Base-by-base conservation (phyloP, 2,113 vertebrate genomes). In the Indicator maculatus region DNA sequence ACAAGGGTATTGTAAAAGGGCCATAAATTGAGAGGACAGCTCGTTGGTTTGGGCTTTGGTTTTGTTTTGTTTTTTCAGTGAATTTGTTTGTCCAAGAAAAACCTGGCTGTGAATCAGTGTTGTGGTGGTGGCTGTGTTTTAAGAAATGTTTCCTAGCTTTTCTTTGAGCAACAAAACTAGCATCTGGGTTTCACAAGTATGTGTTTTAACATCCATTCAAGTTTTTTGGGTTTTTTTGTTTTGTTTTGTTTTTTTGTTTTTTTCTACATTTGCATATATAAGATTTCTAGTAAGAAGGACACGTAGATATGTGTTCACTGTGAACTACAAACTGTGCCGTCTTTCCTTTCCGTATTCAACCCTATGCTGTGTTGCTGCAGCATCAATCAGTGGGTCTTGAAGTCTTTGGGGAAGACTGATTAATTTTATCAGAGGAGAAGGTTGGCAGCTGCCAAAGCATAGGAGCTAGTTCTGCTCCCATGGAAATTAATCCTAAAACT, bases 21-120 rank as follows among this genome's bases (percentile, higher is more conserved):
- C 59, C 59, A 70, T 96, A 95, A 97, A 97, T 86, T 83, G 90
- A 93, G 63, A 92, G 73, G 87, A 76, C 88, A 88, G 83, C 86
- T 71, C 83, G 92, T 94, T 96, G 96, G 70, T 93, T 95, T 93
- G 93, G 86, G 96, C 95, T 94, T 96, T 86, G 70, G 70, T 50
- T 94, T 95, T 82, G 82, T 90, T 95, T 93, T 88, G 61, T 75
- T 96, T 93, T 79, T 95, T 91, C 39, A 0, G 45, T 86, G 86
- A 92, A 80, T 16, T 12, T 84, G 61, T 95, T 95, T 97, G 88
- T 94, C 88, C 88, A 94, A 94, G 86, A 92, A 76, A 93, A 90
- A 30, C 45, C 70, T 82, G 79, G 61, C 89, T 61, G 73, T 94
- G 91, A 95, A 90, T 95, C 88, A 84, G 77, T 72, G 63, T 36